phyloP scores from a whole-genome alignment of 2,797 vertebrate genomes.

The Scyliorhinus canicula region DNA sequence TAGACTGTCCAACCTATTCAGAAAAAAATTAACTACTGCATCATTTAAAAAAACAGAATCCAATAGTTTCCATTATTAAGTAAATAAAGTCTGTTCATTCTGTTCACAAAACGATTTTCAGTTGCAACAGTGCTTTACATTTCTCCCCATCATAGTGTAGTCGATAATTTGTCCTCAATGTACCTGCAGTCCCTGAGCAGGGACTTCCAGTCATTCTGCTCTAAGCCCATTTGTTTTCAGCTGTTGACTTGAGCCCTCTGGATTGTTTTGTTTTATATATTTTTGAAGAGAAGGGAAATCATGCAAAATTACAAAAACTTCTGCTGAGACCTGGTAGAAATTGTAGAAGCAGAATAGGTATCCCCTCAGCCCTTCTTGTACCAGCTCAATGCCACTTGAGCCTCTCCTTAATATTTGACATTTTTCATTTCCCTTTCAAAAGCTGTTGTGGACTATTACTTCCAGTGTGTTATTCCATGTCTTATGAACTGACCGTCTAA shows the following conservation, averaged over 20 bases:
- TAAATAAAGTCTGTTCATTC: not conserved
- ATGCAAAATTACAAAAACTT: not conserved
- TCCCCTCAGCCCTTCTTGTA: not conserved
- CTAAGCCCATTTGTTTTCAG: too few relatives aligned
- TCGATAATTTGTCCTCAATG: too few relatives aligned
- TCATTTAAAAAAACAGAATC: not conserved
- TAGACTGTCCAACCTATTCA: not conserved
- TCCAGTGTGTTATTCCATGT: too few relatives aligned
- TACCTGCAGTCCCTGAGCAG: too few relatives aligned
- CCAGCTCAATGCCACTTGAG: not conserved
- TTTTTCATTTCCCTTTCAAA: not conserved
- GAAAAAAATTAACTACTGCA: not conserved
- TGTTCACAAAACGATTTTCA: not conserved
- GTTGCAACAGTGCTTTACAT: not conserved
- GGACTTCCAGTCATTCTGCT: too few relatives aligned
- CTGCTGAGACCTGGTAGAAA: not conserved
- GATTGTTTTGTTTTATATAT: too few relatives aligned
- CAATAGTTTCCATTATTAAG: not conserved
- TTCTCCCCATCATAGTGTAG: not conserved
- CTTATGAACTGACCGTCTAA: too few relatives aligned
- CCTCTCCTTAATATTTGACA: not conserved
- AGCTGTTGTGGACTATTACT: too few relatives aligned
- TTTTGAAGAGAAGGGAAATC: not conserved
- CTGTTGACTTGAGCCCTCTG: too few relatives aligned
- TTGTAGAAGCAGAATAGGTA: not conserved